Evolutionary conservation across 2,113 vertebrate genomes (phyloP).

Genomic region (Procavia capensis): DNA sequence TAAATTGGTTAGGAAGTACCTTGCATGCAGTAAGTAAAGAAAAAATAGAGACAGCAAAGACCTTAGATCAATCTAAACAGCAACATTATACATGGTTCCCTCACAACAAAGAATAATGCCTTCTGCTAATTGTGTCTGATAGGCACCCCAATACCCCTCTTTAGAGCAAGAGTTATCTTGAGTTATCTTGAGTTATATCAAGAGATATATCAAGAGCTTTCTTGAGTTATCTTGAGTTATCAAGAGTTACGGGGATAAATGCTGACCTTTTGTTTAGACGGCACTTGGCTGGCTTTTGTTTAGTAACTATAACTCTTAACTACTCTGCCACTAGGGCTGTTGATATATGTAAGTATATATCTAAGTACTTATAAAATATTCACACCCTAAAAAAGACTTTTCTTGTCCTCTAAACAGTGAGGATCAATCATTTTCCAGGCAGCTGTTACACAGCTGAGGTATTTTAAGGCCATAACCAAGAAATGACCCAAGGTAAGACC

Average conservation of each 20-base stretch:
- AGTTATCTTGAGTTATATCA: too few species aligned
- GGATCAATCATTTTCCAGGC: neutral
- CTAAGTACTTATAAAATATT: conserved; percentile 27
- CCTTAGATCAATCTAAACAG: neutral
- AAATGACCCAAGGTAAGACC: neutral
- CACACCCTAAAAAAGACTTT: neutral
- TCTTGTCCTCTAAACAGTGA: neutral
- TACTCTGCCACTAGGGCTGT: too few species aligned
- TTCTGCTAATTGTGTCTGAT: neutral
- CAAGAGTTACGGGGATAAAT: too few species aligned
- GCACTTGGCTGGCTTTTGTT: too few species aligned
- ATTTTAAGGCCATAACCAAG: neutral
- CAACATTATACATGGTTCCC: neutral
- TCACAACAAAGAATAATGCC: neutral
- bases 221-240: neutral
- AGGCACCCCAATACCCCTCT: neutral
- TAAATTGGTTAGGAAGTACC: neutral
- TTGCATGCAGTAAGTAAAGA: neutral
- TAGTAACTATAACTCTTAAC: too few species aligned
- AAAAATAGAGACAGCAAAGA: neutral
- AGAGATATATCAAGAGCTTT: too few species aligned
- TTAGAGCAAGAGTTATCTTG: neutral
- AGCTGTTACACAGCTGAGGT: neutral
- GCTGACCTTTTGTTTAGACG: too few species aligned
- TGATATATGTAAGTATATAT: neutral